Percentiles rank a stretch among this genome's conserved stretches.
Evolutionary conservation across 2,113 vertebrate species (phyloP).

Genomic region (Austrofundulus limnaeus): DNA sequence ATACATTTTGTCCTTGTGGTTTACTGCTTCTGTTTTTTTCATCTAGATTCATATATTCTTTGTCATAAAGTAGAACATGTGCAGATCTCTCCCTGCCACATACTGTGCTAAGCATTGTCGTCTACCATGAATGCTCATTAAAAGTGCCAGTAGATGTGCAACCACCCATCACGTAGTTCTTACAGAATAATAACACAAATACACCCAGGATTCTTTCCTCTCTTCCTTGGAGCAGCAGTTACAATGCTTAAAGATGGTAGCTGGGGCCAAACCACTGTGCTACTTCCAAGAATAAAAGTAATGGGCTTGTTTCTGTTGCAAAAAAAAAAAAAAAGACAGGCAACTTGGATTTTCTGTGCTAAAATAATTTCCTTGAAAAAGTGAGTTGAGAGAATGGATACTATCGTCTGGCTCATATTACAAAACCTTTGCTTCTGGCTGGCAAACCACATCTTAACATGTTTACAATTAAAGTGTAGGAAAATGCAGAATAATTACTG

Average conservation of each 20-base stretch:
- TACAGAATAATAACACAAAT: constrained; percentile 47
- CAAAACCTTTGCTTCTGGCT: constrained; percentile 1
- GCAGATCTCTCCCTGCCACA: constrained; percentile 1
- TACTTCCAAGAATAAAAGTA: constrained; percentile 36
- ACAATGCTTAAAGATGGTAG: constrained; percentile 7
- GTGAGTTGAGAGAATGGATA: constrained; percentile 31
- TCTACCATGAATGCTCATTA: constrained; percentile 38
- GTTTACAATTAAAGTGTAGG: no score
- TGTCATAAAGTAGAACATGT: not conserved
- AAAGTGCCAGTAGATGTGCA: constrained; percentile 29
- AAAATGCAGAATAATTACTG: no score
- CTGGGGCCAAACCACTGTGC: constrained; percentile 32
- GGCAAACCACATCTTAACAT: not conserved
- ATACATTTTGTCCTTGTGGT: not conserved
- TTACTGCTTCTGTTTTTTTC: not conserved
- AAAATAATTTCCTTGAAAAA: constrained; percentile 39
- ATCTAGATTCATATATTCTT: constrained; percentile 1
- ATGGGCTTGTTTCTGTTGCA: constrained; percentile 13
- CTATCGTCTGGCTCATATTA: not conserved
- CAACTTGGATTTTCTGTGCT: constrained; percentile 9
- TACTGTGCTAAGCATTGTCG: not conserved
- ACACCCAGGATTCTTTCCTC: constrained; percentile 17
- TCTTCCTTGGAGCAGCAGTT: constrained; percentile 8
- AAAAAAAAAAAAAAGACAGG: constrained; percentile 16
- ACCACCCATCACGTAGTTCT: constrained; percentile 19